These are phyloP conservation scores for Scomberomorus guttatus DNA, from an alignment of 2,797 vertebrate species.

Conservation along the genomic window DNA sequence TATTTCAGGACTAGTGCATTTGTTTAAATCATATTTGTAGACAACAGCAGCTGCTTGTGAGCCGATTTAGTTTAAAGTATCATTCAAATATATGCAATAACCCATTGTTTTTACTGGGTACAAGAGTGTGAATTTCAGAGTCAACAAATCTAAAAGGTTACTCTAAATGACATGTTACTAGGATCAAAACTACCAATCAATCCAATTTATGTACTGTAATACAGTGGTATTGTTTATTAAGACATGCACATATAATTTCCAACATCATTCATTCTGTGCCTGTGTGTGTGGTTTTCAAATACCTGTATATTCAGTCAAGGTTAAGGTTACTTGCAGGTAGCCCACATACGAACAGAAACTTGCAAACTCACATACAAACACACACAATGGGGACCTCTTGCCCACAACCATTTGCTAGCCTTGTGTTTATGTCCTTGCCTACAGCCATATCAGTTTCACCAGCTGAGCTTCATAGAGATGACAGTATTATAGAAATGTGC, in stretches of 20 bases:
- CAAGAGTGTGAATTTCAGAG: no score
- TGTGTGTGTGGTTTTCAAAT: background rate
- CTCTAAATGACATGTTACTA: background rate
- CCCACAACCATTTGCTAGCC: constrained; percentile 29
- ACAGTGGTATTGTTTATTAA: background rate
- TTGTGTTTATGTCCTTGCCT: constrained; percentile 65
- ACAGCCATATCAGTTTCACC: constrained; percentile 51
- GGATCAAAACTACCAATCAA: background rate
- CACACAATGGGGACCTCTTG: constrained; percentile 18
- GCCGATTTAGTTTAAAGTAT: background rate
- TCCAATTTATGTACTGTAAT: background rate
- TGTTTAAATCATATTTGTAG: background rate
- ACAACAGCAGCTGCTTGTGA: constrained; percentile 16
- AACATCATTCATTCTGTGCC: no score
- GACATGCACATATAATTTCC: no score
- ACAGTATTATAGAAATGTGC: constrained; percentile 42
- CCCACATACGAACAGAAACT: background rate
- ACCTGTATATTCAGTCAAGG: background rate
- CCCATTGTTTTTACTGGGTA: background rate
- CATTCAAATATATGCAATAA: background rate
- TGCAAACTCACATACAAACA: background rate
- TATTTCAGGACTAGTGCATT: constrained; percentile 19
- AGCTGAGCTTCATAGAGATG: constrained; percentile 55
- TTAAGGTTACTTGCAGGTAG: background rate
- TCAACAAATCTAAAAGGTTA: background rate